A percentile compares a stretch with the other conserved stretches of the same genome.
phyloP scores from a whole-genome alignment of 1,140 invertebrate genomes.

The Ceratina australensis region DNA sequence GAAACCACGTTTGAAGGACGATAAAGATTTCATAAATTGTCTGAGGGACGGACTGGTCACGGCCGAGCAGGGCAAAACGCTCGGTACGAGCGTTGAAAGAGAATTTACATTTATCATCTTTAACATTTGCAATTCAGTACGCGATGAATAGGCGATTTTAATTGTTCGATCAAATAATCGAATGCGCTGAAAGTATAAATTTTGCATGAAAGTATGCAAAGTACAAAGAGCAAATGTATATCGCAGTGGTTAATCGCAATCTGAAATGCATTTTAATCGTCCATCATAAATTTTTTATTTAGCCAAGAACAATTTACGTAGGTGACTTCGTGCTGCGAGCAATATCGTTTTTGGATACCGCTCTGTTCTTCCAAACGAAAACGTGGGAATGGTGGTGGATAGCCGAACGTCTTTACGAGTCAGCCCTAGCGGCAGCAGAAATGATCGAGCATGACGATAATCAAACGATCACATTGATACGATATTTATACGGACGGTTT shows the following conservation, averaged over 20 bases:
- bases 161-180: too few species aligned
- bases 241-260: too few species aligned
- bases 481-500: slow-evolving; percentile 81
- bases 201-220: too few species aligned
- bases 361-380: slow-evolving; percentile 77
- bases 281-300: not conserved
- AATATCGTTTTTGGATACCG: slow-evolving; percentile 74
- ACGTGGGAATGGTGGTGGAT: slow-evolving; percentile 82
- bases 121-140: not conserved
- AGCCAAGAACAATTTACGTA: slow-evolving; percentile 39
- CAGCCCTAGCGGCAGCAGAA: slow-evolving; percentile 73
- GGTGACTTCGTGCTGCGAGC: slow-evolving; percentile 75
- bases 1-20: slow-evolving; percentile 72
- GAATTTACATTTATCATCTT: not conserved
- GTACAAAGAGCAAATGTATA: too few species aligned
- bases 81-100: not conserved
- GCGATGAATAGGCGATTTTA: not conserved
- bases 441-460: slow-evolving; percentile 75
- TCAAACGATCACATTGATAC: slow-evolving; percentile 76
- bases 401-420: slow-evolving; percentile 80
- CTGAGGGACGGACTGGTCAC: slow-evolving; percentile 74
- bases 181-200: not conserved
- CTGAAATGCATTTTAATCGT: too few species aligned
- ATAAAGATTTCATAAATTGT: slow-evolving; percentile 75
- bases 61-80: slow-evolving; percentile 73